Percentiles rank a stretch among this genome's conserved stretches.
Conservation (phyloP, 2,113 vertebrate species). For the Anoura caudifer region DNA sequence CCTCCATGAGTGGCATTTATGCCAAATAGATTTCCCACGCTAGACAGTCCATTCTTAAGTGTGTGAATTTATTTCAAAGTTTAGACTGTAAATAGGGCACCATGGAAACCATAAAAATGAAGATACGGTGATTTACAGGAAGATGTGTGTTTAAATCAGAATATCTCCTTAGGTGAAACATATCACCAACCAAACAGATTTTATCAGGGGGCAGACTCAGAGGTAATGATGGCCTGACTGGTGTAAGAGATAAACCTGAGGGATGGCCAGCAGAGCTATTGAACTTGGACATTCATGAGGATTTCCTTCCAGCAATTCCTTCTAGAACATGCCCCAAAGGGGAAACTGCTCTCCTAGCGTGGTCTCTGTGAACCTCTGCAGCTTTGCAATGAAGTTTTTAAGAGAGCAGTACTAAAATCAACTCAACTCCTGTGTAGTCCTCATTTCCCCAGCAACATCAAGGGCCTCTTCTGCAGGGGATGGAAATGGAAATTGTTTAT, state of each 20-base stretch:
- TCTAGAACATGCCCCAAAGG: conserved; percentile 54
- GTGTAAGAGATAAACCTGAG: conserved; percentile 63
- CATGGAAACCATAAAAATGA: conserved; percentile 72
- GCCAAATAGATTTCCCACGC: conserved; percentile 52
- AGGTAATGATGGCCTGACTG: conserved; percentile 55
- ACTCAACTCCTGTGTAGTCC: background rate
- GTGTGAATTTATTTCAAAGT: conserved; percentile 66
- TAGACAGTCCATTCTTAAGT: conserved; percentile 66
- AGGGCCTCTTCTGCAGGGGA: background rate
- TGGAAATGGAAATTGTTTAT: background rate
- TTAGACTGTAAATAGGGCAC: conserved; percentile 62
- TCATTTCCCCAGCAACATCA: background rate
- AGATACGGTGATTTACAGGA: conserved; percentile 66
- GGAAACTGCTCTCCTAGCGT: background rate
- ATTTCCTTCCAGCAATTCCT: conserved; percentile 66
- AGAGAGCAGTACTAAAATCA: conserved; percentile 9
- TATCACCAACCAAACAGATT: conserved; percentile 62
- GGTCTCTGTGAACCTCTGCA: background rate
- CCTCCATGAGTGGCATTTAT: conserved; percentile 48
- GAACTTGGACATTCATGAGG: conserved; percentile 66
- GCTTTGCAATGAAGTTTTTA: conserved; percentile 15
- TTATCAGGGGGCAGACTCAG: conserved; percentile 68
- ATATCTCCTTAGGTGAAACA: conserved; percentile 54
- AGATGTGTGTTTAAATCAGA: conserved; percentile 69
- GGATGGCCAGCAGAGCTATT: conserved; percentile 62